Percentiles rank a stretch among this genome's conserved stretches.
phyloP scores from a whole-genome alignment of 2,113 vertebrate genomes.

The Furnarius figulus region DNA sequence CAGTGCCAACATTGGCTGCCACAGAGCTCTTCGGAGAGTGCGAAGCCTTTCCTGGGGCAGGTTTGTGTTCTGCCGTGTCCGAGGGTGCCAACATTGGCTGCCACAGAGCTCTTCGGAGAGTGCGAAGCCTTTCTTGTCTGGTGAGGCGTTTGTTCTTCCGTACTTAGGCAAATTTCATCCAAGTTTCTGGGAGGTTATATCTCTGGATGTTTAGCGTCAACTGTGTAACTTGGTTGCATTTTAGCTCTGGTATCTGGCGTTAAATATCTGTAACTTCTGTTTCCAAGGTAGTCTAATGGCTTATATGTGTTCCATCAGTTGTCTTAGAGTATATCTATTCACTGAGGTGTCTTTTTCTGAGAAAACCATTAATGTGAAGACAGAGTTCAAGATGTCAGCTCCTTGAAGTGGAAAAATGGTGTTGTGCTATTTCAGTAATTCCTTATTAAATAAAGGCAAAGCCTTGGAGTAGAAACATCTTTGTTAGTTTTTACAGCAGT shows the following conservation, averaged over 20 bases:
- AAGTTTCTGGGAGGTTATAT: neutral
- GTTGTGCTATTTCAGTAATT: neutral
- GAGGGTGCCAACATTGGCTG: accelerated
- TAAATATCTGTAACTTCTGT: accelerated
- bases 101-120: accelerated
- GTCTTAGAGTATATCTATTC: accelerated
- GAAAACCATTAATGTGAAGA: neutral
- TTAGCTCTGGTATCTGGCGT: accelerated
- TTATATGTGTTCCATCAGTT: accelerated
- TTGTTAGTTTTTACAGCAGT: accelerated
- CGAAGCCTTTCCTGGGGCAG: accelerated
- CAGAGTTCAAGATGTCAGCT: neutral
- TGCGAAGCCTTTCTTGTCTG: accelerated
- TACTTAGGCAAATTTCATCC: accelerated
- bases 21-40: accelerated
- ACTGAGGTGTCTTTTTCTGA: neutral
- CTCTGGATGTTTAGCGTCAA: accelerated
- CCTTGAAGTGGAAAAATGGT: neutral
- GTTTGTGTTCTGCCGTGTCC: no score
- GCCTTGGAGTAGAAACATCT: neutral
- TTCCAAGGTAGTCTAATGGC: neutral
- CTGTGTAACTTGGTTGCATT: accelerated
- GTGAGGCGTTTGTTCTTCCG: accelerated
- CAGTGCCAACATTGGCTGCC: accelerated
- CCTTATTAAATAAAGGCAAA: neutral